phyloP scores from a whole-genome alignment of 1,140 invertebrate genomes.

The Ceratitis capitata region DNA sequence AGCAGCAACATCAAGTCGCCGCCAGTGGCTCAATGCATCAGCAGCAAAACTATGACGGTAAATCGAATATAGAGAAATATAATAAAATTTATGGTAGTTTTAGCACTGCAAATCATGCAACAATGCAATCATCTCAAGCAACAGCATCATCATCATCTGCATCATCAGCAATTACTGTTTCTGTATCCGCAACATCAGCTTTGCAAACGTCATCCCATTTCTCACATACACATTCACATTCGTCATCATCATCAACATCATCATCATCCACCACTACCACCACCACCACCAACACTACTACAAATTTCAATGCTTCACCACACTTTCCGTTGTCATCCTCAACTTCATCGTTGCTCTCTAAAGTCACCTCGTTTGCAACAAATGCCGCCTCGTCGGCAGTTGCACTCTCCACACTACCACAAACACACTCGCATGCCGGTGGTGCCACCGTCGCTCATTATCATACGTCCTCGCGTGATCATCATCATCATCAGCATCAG shows the following conservation, averaged over 20 bases:
- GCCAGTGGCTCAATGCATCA: conserved; percentile 48
- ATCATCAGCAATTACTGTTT: conserved; percentile 38
- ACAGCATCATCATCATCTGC: conserved; percentile 39
- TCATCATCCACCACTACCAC: conserved; percentile 29
- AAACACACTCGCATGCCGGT: conserved; percentile 7
- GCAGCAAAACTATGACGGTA: conserved; percentile 64
- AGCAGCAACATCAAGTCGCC: conserved; percentile 52
- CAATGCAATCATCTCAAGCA: conserved; percentile 49
- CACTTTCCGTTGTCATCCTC: conserved; percentile 63
- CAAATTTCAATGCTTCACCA: conserved; percentile 57
- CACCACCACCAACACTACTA: conserved; percentile 5
- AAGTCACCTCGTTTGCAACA: conserved; percentile 58
- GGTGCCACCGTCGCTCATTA: background rate
- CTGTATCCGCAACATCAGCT: conserved; percentile 16
- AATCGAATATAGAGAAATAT: conserved; percentile 56
- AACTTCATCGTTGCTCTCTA: conserved; percentile 62
- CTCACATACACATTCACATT: conserved; percentile 25
- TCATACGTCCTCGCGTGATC: conserved; percentile 37
- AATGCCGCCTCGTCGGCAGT: conserved; percentile 8
- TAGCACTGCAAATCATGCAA: conserved; percentile 56
- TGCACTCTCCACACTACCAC: conserved; percentile 14
- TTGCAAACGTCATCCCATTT: conserved; percentile 36
- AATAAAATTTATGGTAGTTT: conserved; percentile 64
- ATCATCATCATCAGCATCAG: conserved; percentile 46
- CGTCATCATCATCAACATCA: conserved; percentile 46